These are phyloP conservation scores for Aphyosemion australe DNA, from an alignment of 2,113 vertebrate genomes.

Conservation along the genomic window DNA sequence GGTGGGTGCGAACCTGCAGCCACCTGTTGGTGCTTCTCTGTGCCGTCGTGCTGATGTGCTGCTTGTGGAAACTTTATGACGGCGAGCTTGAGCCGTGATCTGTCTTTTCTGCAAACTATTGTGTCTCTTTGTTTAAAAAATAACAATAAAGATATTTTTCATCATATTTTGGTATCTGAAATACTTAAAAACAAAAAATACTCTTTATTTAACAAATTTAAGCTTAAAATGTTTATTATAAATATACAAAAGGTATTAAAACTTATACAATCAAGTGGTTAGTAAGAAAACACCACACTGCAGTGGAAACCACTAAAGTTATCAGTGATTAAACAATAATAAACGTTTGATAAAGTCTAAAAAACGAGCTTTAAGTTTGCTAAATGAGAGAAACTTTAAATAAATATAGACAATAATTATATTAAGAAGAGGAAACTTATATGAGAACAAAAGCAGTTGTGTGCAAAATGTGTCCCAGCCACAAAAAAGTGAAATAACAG, in stretches of 20 bases:
- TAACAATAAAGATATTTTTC: constrained; percentile 8
- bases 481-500: constrained; percentile 53
- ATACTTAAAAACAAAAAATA: not conserved
- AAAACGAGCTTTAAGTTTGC: constrained; percentile 24
- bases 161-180: not conserved
- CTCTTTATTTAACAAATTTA: not conserved
- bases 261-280: constrained; percentile 67
- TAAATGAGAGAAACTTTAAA: constrained; percentile 29
- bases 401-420: constrained; percentile 61
- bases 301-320: constrained; percentile 50
- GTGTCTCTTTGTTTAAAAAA: constrained; percentile 29
- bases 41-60: constrained; percentile 59
- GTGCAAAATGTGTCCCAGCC: constrained; percentile 73
- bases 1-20: constrained; percentile 70
- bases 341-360: constrained; percentile 32
- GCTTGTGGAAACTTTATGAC: constrained; percentile 58
- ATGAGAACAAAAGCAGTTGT: constrained; percentile 39
- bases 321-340: constrained; percentile 47
- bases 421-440: constrained; percentile 42
- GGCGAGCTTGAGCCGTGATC: constrained; percentile 4
- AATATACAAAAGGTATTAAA: constrained; percentile 71
- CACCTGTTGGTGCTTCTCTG: constrained; percentile 74
- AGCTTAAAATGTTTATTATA: constrained; percentile 69
- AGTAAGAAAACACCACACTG: constrained; percentile 60
- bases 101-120: not conserved